Conservation (phyloP, 2,888 invertebrate genomes). For the Anaspis maculata region DNA sequence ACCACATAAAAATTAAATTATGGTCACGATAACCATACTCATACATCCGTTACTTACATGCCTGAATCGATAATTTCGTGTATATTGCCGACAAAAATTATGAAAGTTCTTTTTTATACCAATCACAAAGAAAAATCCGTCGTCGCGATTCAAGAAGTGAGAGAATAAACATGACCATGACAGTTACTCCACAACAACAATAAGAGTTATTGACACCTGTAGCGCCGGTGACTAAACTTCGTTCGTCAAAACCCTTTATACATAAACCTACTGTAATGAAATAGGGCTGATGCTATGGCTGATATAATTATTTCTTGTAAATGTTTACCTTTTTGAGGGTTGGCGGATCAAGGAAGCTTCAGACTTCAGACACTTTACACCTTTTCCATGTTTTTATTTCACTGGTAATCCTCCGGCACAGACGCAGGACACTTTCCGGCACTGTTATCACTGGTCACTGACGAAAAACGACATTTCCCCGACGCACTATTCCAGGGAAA, state of each 20-base stretch:
- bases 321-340: background rate
- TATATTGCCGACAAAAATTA: constrained; percentile 7
- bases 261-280: constrained; percentile 7
- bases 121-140: too few species aligned
- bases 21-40: constrained; percentile 8
- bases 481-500: too few species aligned
- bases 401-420: too few species aligned
- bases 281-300: constrained; percentile 2
- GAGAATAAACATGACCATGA: constrained; percentile 5
- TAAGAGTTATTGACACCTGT: background rate
- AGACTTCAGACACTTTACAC: too few species aligned
- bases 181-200: constrained; percentile 4
- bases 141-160: too few species aligned
- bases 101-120: constrained; percentile 3
- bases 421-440: too few species aligned
- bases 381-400: too few species aligned
- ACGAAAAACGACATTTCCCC: too few species aligned
- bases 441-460: too few species aligned
- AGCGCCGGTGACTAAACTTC: background rate
- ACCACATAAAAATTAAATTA: constrained; percentile 14
- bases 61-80: background rate
- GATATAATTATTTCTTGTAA: background rate
- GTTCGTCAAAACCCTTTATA: constrained; percentile 4
- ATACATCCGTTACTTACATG: constrained; percentile 7
- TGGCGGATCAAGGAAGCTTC: too few species aligned